Evolutionary conservation across 2,797 vertebrate genomes (phyloP), one percentile per base, ranked within the genome.

Genomic region (Pangasius djambal): DNA sequence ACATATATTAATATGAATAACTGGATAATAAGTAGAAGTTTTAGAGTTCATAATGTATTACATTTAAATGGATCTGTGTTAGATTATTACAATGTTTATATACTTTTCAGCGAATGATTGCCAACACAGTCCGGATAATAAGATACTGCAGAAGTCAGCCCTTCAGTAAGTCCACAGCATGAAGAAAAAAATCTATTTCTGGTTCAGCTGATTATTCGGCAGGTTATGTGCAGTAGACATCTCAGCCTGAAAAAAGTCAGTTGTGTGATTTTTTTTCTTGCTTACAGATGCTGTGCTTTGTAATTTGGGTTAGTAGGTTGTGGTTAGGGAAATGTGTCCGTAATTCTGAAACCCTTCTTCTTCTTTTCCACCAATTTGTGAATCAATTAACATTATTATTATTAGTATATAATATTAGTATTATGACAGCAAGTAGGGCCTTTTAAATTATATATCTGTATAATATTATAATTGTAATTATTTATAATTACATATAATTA

Each of bases 71-170:
- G n/a, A 20, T 69, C 20, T 69, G 52, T 34, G 0, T 55, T 13
- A 40, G 16, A 28, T 65, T 84, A 28, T 70, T 87, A 40, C 3
- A 63, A n/a, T 31, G 13, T 67, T 52, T 16, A 70, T 91, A 52
- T 95, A 91, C 93, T 92, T 97, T 96, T 79, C 94, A 99, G 99
- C 96, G 98, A 87, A 99, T 99, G 99, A 99, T 99, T 89, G 98
- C 98, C 61, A 99, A 97, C 91, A 99, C 98, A 15, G 96, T 98
- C 92, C 97, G 98, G 95, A 98, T 97, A 85, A 95, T 98, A 94
- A 97, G 97, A 95, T 97, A 96, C 96, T 99, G 98, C 92, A 95
- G 98, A 89, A 99, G 98, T 94, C 97, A 97, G 9, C 95, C 97
- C 28, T 99, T 99, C 96, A 97, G 99, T 99, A 96, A 98, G 98